These are phyloP conservation scores for Scotopteryx bipunctaria DNA, from an alignment of 2,888 invertebrate species.

Conservation along the genomic window DNA sequence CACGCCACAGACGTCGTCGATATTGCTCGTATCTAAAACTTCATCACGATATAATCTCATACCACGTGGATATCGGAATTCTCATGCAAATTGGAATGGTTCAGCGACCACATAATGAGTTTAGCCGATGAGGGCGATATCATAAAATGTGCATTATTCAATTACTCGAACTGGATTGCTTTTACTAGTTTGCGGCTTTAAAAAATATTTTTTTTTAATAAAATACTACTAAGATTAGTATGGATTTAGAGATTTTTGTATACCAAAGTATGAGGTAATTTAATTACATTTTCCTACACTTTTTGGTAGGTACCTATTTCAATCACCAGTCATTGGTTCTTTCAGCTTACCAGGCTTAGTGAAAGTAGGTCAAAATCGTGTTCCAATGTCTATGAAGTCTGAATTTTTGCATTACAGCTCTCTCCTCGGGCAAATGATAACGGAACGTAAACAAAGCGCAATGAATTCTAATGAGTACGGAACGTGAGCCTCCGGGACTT, in stretches of 20 bases:
- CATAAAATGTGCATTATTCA: not conserved
- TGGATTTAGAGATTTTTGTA: too few species aligned
- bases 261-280: too few species aligned
- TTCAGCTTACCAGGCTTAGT: too few species aligned
- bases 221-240: too few species aligned
- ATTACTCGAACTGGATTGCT: slow-evolving; percentile 1
- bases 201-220: too few species aligned
- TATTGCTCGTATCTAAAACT: not conserved
- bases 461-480: slow-evolving; percentile 12
- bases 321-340: too few species aligned
- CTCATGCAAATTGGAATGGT: slow-evolving; percentile 24
- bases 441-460: slow-evolving; percentile 4
- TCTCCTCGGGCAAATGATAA: slow-evolving; percentile 6
- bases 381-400: too few species aligned
- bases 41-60: slow-evolving; percentile 1
- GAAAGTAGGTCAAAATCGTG: too few species aligned
- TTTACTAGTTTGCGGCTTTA: too few species aligned
- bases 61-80: slow-evolving; percentile 17
- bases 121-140: not conserved
- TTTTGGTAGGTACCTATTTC: too few species aligned
- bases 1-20: too few species aligned
- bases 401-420: not conserved
- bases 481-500: not conserved
- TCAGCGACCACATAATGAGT: slow-evolving; percentile 20
- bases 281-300: too few species aligned